Evolutionary conservation across 1,140 invertebrate genomes (phyloP).

Genomic region (Caerostris extrusa): DNA sequence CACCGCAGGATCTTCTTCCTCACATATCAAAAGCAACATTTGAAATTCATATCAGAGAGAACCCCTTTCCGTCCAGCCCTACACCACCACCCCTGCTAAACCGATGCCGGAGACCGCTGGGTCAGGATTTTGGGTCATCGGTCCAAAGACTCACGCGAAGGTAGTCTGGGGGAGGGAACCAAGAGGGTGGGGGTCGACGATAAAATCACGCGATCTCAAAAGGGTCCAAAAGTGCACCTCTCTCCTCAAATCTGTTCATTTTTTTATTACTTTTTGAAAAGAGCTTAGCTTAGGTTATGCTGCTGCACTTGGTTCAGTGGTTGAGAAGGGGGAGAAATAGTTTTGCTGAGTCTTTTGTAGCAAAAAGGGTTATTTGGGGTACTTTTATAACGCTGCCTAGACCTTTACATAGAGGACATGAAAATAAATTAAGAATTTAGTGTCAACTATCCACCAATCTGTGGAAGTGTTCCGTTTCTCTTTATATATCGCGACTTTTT

Average conservation of each 20-base stretch:
- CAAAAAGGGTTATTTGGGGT: background rate
- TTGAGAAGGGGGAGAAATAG: background rate
- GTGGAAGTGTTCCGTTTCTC: background rate
- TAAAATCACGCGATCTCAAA: conserved; percentile 28
- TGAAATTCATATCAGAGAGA: conserved; percentile 2
- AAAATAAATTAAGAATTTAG: conserved; percentile 8
- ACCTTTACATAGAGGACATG: background rate
- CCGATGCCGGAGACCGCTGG: conserved; percentile 18
- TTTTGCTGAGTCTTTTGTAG: conserved; percentile 30
- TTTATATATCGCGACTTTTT: no score
- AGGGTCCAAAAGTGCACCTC: background rate
- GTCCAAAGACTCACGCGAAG: conserved; percentile 24
- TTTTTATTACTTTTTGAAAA: conserved; percentile 23
- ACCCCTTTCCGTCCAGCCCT: background rate
- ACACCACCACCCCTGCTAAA: background rate
- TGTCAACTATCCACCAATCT: background rate
- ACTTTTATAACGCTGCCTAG: background rate
- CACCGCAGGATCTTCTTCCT: background rate
- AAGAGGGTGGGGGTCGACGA: no score
- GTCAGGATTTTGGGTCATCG: conserved; percentile 8
- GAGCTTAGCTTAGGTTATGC: conserved; percentile 35
- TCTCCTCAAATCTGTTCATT: conserved; percentile 20
- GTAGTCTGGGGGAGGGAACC: background rate
- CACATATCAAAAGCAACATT: conserved; percentile 24
- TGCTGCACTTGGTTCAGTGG: background rate